phyloP scores from a whole-genome alignment of 2,113 vertebrate genomes.

The Mastomys coucha region DNA sequence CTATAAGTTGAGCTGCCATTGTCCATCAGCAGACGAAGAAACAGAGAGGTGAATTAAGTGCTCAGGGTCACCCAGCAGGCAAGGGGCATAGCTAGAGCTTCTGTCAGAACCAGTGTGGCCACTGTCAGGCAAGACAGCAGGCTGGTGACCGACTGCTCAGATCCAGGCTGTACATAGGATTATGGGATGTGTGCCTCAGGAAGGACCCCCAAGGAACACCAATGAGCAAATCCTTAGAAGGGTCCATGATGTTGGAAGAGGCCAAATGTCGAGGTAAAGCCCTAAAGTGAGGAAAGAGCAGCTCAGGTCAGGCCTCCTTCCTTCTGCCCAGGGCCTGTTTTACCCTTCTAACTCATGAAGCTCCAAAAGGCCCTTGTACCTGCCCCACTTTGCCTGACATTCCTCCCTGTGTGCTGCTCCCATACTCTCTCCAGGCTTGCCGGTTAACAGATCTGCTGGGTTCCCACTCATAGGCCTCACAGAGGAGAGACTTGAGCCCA shows the following conservation, averaged over 20 bases:
- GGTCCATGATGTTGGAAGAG: not conserved
- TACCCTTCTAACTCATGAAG: not conserved
- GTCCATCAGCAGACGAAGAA: not conserved
- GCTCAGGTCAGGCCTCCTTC: not conserved
- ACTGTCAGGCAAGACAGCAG: not conserved
- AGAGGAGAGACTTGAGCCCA: not conserved
- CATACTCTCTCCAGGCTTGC: not conserved
- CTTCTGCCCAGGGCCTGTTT: too few relatives aligned
- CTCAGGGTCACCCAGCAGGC: not conserved
- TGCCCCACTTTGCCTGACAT: not conserved
- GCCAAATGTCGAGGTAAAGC: not conserved
- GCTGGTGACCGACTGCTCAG: not conserved
- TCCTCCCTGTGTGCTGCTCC: not conserved
- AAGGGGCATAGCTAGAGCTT: not conserved
- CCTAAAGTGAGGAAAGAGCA: not conserved
- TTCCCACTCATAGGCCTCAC: not conserved
- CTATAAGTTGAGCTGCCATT: not conserved
- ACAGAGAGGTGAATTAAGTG: not conserved
- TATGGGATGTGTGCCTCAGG: not conserved
- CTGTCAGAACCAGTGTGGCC: rapidly evolving
- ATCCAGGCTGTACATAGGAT: rapidly evolving
- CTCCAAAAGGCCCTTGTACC: not conserved
- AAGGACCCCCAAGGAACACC: not conserved
- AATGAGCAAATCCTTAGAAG: not conserved
- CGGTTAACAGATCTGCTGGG: too few relatives aligned